phyloP scores from a whole-genome alignment of 1,140 invertebrate genomes.

The Oedothorax gibbosus region DNA sequence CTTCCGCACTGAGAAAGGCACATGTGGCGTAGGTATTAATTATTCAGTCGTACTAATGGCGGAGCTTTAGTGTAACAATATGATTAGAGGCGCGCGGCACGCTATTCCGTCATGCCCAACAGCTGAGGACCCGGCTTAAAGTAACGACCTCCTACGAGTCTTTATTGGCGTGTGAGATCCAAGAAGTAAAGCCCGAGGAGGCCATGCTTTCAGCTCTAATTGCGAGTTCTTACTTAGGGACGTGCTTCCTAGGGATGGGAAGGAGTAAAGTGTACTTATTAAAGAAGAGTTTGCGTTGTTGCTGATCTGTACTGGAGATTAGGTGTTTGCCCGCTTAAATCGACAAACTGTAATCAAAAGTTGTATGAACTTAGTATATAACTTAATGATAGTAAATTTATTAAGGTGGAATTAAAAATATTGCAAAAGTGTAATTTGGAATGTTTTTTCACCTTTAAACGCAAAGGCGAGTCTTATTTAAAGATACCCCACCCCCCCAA shows the following conservation, averaged over 20 bases:
- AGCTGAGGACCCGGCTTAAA: constrained; percentile 50
- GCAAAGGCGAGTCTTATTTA: too few relatives aligned
- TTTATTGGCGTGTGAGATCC: constrained; percentile 18
- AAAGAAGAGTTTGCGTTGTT: too few relatives aligned
- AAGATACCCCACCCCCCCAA: too few relatives aligned
- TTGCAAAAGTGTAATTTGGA: too few relatives aligned
- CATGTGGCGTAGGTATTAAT: constrained; percentile 44
- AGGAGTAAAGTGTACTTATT: too few relatives aligned
- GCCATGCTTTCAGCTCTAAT: constrained; percentile 33
- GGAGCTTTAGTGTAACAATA: constrained; percentile 48
- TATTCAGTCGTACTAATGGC: constrained; percentile 46
- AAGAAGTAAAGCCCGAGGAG: constrained; percentile 18
- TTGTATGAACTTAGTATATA: too few relatives aligned
- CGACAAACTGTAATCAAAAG: too few relatives aligned
- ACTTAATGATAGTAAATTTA: too few relatives aligned
- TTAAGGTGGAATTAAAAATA: too few relatives aligned
- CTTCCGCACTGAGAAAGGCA: constrained; percentile 12
- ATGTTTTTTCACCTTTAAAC: too few relatives aligned
- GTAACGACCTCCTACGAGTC: constrained; percentile 39
- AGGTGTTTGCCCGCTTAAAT: too few relatives aligned
- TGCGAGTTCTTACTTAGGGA: not conserved
- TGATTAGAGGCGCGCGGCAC: constrained; percentile 41
- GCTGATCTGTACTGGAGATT: too few relatives aligned
- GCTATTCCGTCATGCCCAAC: constrained; percentile 26
- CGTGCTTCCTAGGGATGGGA: constrained; percentile 2